Evolutionary conservation across 2,113 vertebrate species (phyloP).

Genomic region (Ahaetulla prasina): DNA sequence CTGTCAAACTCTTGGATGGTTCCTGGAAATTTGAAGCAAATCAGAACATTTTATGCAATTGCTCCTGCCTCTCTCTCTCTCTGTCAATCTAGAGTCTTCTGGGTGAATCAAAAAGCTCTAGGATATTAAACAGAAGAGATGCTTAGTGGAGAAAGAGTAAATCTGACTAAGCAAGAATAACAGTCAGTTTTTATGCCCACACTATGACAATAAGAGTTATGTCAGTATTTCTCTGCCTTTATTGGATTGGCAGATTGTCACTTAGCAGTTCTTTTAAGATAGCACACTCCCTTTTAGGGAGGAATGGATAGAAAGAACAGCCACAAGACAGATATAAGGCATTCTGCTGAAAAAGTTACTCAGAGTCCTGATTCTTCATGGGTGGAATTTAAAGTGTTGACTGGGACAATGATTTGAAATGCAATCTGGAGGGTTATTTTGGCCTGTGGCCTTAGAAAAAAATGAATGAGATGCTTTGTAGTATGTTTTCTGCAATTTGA

Average conservation of each 20-base stretch:
- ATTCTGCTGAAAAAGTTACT: no score
- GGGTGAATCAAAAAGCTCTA: not conserved
- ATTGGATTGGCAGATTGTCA: not conserved
- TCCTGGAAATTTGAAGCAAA: not conserved
- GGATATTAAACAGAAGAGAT: not conserved
- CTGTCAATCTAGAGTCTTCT: not conserved
- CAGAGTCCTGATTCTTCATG: no score
- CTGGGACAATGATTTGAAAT: no score
- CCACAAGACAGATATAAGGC: no score
- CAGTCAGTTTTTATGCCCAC: not conserved
- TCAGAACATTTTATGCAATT: not conserved
- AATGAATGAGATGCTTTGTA: not conserved
- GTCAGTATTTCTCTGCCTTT: not conserved
- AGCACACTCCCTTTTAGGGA: no score
- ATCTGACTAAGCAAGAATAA: not conserved
- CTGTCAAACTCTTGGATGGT: not conserved
- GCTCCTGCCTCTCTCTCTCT: not conserved
- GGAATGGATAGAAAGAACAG: no score
- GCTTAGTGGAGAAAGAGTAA: not conserved
- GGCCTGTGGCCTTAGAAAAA: no score
- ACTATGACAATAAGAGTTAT: not conserved
- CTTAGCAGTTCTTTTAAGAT: not conserved
- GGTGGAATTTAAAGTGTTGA: no score
- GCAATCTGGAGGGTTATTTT: no score
- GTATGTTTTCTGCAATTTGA: not conserved